Base-by-base conservation (phyloP, 2,888 invertebrate genomes). In the Cristatella mucedo region DNA sequence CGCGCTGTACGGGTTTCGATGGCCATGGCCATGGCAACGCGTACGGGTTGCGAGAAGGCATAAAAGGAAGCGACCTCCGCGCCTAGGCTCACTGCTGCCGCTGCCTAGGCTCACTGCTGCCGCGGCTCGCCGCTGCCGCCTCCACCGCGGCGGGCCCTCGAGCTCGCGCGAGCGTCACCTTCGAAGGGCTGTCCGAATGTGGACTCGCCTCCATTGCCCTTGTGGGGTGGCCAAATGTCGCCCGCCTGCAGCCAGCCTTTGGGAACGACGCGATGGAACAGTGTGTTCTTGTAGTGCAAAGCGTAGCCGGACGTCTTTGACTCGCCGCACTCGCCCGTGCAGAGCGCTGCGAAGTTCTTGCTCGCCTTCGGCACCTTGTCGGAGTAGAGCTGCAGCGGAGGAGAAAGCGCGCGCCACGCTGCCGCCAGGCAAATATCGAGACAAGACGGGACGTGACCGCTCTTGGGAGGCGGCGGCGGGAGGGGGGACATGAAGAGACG, bases 281-380 rank as follows among this genome's bases (percentile, higher is more conserved):
- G 68, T 1, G 74, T 71, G 34, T 73, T 72, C 22, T 66, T 56
- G 55, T 69, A 71, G 46, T 53, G 47, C 19, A 68, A 52, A n/a
- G 51, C 50, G 43, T 53, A 54, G 21, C 53, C 55, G 29, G 53
- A 49, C 11, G 48, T 47, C 26, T 50, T 44, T 2, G 61, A 56
- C 15, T 47, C 47, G 4, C 62, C 65, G 26, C 54, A 55, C 43
- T 59, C 60, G 48, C 59, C 68, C 37, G 57, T 59, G 44, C 61
- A 67, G 45, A 62, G 56, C 15, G 52, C 57, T 52, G 55, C 54
- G 48, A 66, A 71, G 48, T 91, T 73, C 82, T 85, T 82, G 85
- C 64, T 63, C 1, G 66, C 87, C 73, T 86, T 86, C 65, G 89
- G 76, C 59, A 87, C 87, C 77, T 82, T 73, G 41, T 63, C 57